These are phyloP conservation scores for Drymonia ruficornis DNA, from an alignment of 2,888 invertebrate species.

Conservation along the genomic window DNA sequence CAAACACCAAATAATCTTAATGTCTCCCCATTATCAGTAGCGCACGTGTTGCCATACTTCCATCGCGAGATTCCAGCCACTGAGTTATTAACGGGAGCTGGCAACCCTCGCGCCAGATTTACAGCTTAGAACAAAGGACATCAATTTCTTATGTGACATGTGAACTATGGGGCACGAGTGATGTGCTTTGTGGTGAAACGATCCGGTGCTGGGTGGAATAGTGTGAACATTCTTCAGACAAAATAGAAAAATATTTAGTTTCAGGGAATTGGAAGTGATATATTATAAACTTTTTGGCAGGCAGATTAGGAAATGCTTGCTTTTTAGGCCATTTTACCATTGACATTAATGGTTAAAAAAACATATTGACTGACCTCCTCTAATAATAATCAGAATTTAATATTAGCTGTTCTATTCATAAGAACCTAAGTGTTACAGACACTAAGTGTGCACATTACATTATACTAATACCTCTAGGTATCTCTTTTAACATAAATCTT, in stretches of 20 bases:
- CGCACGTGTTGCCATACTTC: slow-evolving; percentile 57
- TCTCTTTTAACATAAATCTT: too few relatives aligned
- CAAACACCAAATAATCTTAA: slow-evolving; percentile 73
- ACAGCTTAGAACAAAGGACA: slow-evolving; percentile 77
- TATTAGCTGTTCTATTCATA: too few relatives aligned
- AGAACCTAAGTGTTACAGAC: too few relatives aligned
- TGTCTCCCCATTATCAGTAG: slow-evolving; percentile 75
- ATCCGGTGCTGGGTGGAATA: slow-evolving; percentile 35
- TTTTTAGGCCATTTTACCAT: too few relatives aligned
- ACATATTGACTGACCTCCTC: too few relatives aligned
- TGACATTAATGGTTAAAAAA: too few relatives aligned
- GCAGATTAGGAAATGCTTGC: too few relatives aligned
- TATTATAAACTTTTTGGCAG: too few relatives aligned
- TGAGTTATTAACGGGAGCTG: slow-evolving; percentile 64
- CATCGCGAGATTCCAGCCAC: slow-evolving; percentile 57
- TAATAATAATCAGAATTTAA: too few relatives aligned
- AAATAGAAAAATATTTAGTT: neutral
- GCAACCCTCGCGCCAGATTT: slow-evolving; percentile 71
- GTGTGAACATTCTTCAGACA: slow-evolving; percentile 29
- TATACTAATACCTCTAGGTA: too few relatives aligned
- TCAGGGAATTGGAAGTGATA: too few relatives aligned
- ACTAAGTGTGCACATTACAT: too few relatives aligned
- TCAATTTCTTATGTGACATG: slow-evolving; percentile 74
- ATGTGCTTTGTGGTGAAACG: slow-evolving; percentile 49
- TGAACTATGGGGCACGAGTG: slow-evolving; percentile 64